Percentiles rank a stretch among this genome's conserved stretches.
Evolutionary conservation across 1,140 invertebrate species (phyloP).

Genomic region (Lasioglossum albipes): DNA sequence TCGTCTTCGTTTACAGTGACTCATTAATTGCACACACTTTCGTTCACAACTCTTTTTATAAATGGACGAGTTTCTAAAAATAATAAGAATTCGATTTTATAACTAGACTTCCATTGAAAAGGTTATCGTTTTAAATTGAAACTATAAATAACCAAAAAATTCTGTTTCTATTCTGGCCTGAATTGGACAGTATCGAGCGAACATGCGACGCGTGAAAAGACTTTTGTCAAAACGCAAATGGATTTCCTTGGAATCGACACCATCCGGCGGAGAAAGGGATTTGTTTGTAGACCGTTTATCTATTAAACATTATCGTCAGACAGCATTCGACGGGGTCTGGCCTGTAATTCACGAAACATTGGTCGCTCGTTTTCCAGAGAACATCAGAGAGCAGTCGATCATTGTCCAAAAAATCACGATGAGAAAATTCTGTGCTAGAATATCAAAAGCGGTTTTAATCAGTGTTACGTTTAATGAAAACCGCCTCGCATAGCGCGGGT

Average conservation of each 20-base stretch:
- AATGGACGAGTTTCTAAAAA: too few relatives aligned
- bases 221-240: too few relatives aligned
- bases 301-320: too few relatives aligned
- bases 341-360: too few relatives aligned
- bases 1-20: too few relatives aligned
- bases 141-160: too few relatives aligned
- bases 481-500: not conserved
- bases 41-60: not conserved
- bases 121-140: too few relatives aligned
- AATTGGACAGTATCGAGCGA: too few relatives aligned
- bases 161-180: too few relatives aligned
- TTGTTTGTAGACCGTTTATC: not conserved
- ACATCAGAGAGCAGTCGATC: not conserved
- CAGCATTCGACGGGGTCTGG: not conserved
- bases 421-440: not conserved
- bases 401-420: not conserved
- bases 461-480: constrained; percentile 3
- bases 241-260: not conserved
- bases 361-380: not conserved
- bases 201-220: not conserved
- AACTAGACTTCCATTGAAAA: too few relatives aligned
- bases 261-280: not conserved
- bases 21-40: too few relatives aligned
- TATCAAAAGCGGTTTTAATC: not conserved
- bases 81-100: too few relatives aligned